Evolutionary conservation across 2,113 vertebrate species (phyloP).

Genomic region (Antigone vipio): DNA sequence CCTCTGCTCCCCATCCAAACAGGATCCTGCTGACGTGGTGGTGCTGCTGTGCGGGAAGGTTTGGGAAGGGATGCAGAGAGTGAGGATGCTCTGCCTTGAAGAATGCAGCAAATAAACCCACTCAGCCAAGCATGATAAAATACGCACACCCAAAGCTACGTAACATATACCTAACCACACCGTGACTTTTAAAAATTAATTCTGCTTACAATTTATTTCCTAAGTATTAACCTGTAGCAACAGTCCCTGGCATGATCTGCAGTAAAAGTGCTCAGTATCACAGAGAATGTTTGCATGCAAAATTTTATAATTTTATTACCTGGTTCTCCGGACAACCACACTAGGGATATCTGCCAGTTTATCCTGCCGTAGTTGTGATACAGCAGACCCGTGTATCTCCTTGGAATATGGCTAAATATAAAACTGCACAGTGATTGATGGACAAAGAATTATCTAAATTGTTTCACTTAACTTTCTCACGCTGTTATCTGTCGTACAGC

Average conservation of each 20-base stretch:
- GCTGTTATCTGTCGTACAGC: neutral
- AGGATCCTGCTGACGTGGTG: accelerated
- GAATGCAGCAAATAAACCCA: neutral
- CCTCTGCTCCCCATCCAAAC: neutral
- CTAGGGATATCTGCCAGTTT: neutral
- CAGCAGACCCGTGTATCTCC: neutral
- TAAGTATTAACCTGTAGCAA: neutral
- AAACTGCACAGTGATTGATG: neutral
- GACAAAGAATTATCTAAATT: neutral
- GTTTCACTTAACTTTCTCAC: neutral
- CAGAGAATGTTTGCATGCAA: neutral
- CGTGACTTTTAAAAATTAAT: neutral
- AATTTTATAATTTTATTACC: neutral
- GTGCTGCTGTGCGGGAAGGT: neutral
- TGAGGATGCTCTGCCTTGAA: neutral
- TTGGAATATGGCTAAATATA: neutral
- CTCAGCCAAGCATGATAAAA: neutral
- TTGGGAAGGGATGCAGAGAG: neutral
- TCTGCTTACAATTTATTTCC: neutral
- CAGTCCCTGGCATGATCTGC: neutral
- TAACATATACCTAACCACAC: neutral
- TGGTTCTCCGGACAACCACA: neutral
- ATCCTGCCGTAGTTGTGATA: neutral
- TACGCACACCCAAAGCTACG: neutral
- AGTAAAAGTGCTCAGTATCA: neutral